These are phyloP conservation scores for Indicator indicator DNA, from an alignment of 2,113 vertebrate genomes.

Conservation along the genomic window DNA sequence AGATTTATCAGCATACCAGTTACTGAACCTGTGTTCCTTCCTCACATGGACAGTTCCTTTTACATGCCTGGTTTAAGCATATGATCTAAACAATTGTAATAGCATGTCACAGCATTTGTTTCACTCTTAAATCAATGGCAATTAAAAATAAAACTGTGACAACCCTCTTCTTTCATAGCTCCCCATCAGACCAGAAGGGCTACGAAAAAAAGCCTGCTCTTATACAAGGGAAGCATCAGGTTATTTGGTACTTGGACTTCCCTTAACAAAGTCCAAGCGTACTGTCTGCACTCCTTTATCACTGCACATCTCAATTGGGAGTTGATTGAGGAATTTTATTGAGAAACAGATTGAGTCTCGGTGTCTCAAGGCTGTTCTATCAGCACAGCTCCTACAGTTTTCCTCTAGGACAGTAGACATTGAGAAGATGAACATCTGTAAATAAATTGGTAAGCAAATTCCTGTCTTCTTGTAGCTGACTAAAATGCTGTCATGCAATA, in stretches of 20 bases:
- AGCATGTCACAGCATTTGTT: background rate
- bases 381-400: background rate
- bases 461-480: background rate
- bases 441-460: background rate
- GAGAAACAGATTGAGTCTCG: background rate
- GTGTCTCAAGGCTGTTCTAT: background rate
- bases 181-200: background rate
- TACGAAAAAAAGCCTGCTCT: background rate
- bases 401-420: background rate
- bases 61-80: background rate
- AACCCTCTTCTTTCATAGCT: background rate
- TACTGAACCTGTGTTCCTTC: background rate
- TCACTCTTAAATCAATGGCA: background rate
- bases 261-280: background rate
- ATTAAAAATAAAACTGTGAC: background rate
- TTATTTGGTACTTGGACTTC: background rate
- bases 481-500: background rate
- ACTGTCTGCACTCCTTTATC: background rate
- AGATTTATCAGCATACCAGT: background rate
- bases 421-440: background rate
- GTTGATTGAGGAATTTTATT: background rate
- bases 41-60: background rate
- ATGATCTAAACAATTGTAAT: background rate
- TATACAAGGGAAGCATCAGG: background rate
- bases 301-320: background rate